Evolutionary conservation across 2,797 vertebrate genomes (phyloP).

Genomic region (Potorous gilbertii): DNA sequence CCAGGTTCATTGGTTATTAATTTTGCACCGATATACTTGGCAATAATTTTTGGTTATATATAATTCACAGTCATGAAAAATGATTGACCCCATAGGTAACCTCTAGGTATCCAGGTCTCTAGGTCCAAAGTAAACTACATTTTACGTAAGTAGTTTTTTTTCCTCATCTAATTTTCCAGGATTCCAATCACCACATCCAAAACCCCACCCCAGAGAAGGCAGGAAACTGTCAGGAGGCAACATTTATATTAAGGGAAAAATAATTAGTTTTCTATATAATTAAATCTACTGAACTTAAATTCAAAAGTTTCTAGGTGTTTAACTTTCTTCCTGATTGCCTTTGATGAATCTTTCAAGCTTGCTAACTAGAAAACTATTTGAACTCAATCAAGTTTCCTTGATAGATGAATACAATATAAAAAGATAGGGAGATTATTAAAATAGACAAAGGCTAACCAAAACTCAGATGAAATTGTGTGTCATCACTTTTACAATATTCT

Average conservation of each 20-base stretch:
- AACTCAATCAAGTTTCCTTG: neutral
- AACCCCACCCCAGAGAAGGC: neutral
- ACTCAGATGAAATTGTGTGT: slow-evolving; percentile 21
- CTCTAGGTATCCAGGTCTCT: slow-evolving; percentile 16
- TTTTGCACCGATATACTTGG: neutral
- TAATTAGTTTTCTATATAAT: slow-evolving; percentile 33
- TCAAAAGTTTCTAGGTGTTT: neutral
- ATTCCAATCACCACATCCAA: slow-evolving; percentile 6
- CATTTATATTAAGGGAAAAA: slow-evolving; percentile 36
- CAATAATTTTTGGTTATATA: neutral
- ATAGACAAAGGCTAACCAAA: neutral
- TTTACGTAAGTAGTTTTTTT: slow-evolving; percentile 20
- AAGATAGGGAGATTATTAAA: neutral
- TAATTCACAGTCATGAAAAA: neutral
- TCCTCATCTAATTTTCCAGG: slow-evolving; percentile 1
- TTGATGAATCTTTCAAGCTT: slow-evolving; percentile 14
- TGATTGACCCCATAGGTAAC: neutral
- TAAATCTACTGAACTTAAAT: slow-evolving; percentile 21
- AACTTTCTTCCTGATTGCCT: neutral
- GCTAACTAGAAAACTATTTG: neutral
- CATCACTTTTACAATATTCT: neutral
- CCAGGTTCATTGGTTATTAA: neutral
- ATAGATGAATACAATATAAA: slow-evolving; percentile 20
- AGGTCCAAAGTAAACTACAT: neutral
- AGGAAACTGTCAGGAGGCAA: neutral